Percentiles rank a stretch among this genome's conserved stretches.
These are phyloP conservation scores for Embidobia sp. DNA, from an alignment of 2,888 invertebrate species.

Conservation along the genomic window DNA sequence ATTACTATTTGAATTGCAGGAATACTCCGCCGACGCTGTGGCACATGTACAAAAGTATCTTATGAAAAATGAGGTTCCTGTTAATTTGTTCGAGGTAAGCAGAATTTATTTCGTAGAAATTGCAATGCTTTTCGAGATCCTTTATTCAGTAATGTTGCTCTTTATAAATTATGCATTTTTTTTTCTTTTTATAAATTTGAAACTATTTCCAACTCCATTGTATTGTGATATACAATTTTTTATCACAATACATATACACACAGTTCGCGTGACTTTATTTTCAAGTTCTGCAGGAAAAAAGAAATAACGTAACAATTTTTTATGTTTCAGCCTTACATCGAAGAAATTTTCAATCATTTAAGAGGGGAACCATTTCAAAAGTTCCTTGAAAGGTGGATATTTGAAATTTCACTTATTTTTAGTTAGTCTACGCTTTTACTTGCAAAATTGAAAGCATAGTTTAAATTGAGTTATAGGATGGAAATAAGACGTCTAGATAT, in stretches of 20 bases:
- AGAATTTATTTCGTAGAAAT: constrained; percentile 13
- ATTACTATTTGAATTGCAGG: no score
- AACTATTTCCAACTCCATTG: neutral
- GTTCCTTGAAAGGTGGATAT: constrained; percentile 97
- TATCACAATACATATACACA: neutral
- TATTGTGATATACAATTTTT: constrained; percentile 23
- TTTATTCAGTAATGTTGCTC: constrained; percentile 6
- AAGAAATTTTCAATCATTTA: constrained; percentile 99
- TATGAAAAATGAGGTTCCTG: constrained; percentile 98
- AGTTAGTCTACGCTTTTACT: no score
- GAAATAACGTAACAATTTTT: constrained; percentile 33
- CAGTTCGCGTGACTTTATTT: neutral
- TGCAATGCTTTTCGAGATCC: constrained; percentile 3
- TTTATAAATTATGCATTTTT: constrained; percentile 38
- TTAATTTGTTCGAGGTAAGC: constrained; percentile 97
- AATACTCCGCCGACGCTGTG: constrained; percentile 98
- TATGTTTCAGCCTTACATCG: constrained; percentile 96
- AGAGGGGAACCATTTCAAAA: constrained; percentile 98
- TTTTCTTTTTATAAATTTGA: constrained; percentile 15
- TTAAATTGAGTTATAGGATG: no score
- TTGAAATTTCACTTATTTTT: neutral
- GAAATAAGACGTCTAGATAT: no score
- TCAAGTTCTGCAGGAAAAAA: neutral
- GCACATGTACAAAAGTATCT: constrained; percentile 99
- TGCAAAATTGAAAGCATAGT: no score